Base-by-base conservation (phyloP, 2,113 vertebrate species). In the Piprites chloris region DNA sequence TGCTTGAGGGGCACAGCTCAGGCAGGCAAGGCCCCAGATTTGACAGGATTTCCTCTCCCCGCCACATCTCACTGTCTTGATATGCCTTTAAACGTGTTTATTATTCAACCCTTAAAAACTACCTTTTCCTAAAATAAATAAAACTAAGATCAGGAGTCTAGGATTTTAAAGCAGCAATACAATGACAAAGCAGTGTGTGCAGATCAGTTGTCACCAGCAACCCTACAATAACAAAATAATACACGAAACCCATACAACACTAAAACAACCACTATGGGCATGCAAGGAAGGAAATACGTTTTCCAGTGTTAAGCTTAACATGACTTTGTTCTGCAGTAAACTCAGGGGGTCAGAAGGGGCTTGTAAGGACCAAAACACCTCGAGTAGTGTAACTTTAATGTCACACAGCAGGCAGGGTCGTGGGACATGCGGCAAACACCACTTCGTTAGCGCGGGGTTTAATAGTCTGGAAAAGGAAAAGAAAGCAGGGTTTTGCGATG, bases 41-140 rank as follows among this genome's bases (percentile, higher is more conserved):
- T 66, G 62, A 84, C 90, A 95, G 91, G 88, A 95, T 91, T 91
- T 95, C 84, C 89, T 94, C 86, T 83, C 80, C 0, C 0, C 4
- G 0, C 68, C 89, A 67, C 93, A 91, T 74, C 96, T 79, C 9
- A 0, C 52, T 68, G 62, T 69, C 96, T 94, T 41, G 82, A 37
- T 77, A 83, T 53, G 87, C 90, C 82, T 94, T 93, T 32, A 83
- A 89, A 52, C 5, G 0, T 92, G 78, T 96, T 96, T 96, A 49
- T 92, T 75, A 94, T 96, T 81, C 11, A 33, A 50, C 53, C 32
- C 62, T 93, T 80, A 79, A 72, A 95, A 96, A 72, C 61, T 86
- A 93, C 80, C 72, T 92, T 95, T 95, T 91, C 76, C 81, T 92
- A 85, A 93, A 93, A 95, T 52, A 97, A 97, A 93, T 87, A 96